These are phyloP conservation scores for Gryllus bimaculatus DNA, from an alignment of 1,140 invertebrate species.

Conservation along the genomic window DNA sequence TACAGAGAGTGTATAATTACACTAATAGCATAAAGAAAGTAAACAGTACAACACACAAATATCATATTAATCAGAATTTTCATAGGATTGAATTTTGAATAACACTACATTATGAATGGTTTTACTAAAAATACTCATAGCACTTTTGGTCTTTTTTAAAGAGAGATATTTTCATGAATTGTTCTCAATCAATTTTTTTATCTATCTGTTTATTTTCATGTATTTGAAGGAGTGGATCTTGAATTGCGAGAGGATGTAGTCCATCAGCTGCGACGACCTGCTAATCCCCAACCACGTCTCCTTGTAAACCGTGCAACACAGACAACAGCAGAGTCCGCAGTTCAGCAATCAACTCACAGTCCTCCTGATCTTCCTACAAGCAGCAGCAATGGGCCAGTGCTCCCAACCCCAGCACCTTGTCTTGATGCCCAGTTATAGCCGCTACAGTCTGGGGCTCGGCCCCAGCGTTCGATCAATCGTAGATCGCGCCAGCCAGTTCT, in stretches of 20 bases:
- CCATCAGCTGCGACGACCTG: conserved; percentile 8
- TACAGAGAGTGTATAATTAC: too few species aligned
- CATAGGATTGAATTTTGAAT: too few species aligned
- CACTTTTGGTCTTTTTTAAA: too few species aligned
- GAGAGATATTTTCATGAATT: neutral
- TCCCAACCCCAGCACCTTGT: neutral
- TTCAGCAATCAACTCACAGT: neutral
- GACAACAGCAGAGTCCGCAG: neutral
- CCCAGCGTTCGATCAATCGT: neutral
- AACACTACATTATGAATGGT: too few species aligned
- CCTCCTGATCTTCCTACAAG: neutral
- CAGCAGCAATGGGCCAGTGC: neutral
- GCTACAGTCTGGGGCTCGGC: neutral
- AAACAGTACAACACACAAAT: too few species aligned
- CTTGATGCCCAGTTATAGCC: neutral
- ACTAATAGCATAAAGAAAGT: too few species aligned
- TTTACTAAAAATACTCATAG: too few species aligned
- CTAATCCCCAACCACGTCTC: neutral
- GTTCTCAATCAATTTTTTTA: neutral
- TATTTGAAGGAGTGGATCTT: conserved; percentile 8
- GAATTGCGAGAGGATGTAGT: conserved; percentile 14
- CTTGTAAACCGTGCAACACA: conserved; percentile 11
- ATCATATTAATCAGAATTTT: too few species aligned
- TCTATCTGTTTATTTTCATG: neutral
- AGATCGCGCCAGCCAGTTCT: neutral